Evolutionary conservation across 1,140 invertebrate genomes (phyloP).

Genomic region (Teleogryllus occipitalis): DNA sequence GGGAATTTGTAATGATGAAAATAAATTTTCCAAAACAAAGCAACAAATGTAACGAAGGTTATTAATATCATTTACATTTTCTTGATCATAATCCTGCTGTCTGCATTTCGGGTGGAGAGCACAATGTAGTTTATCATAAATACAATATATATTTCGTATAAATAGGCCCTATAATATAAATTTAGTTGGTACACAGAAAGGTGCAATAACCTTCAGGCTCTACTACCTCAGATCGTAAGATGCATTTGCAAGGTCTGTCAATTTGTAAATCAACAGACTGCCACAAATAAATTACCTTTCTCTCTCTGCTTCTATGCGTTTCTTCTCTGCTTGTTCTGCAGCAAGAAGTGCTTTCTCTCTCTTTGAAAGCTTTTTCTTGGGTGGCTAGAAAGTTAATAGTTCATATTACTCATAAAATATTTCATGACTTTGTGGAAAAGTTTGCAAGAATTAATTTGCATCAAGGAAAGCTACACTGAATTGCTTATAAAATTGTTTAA

Average conservation of each 20-base stretch:
- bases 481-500: too few species aligned
- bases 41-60: too few species aligned
- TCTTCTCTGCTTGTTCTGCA: constrained; percentile 11
- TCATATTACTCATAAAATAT: background rate
- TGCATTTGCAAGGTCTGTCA: background rate
- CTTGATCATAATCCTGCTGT: too few species aligned
- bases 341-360: constrained; percentile 14
- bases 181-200: too few species aligned
- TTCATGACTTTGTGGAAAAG: too few species aligned
- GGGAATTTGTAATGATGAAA: too few species aligned
- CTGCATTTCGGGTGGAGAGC: background rate
- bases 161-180: background rate
- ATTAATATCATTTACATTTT: too few species aligned
- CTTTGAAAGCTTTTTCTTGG: constrained; percentile 18
- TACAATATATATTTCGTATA: background rate
- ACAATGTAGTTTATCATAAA: background rate
- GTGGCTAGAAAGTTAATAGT: background rate
- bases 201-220: background rate
- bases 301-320: background rate
- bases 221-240: background rate
- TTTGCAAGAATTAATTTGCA: too few species aligned
- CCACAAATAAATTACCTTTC: constrained; percentile 9
- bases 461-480: too few species aligned
- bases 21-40: too few species aligned
- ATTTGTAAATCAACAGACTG: background rate